Base-by-base conservation (phyloP, 2,797 vertebrate species). In the Iguana delicatissima region DNA sequence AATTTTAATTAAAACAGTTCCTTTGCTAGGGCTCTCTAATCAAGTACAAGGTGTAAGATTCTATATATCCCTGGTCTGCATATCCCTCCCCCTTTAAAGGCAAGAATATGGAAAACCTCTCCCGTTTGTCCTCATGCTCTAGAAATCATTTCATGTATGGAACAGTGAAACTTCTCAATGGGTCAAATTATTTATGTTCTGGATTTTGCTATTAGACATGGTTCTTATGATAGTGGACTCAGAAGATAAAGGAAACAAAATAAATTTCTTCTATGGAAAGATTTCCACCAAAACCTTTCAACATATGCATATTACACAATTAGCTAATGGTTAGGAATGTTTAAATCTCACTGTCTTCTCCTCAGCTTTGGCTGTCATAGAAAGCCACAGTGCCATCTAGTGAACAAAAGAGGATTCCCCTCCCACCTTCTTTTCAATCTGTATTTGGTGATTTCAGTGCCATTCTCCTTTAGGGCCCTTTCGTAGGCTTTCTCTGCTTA, bases 301-400 rank as follows among this genome's bases (percentile, higher is more conserved):
- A 24, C 14, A 38, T 79, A 87, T 32, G 35, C 59, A 57, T 42
- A 67, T 83, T 35, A 38, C 13, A 77, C n/a, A 79, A 57, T 46
- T 32, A 91, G 32, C 12, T 20, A 55, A 59, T 14, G 42, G 7
- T 84, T 42, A 57, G 2, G 59, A n/a, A 80, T 69, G 24, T 57
- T 69, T 80, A 82, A 86, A 35, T n/a, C 87, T 87, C 59, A 29
- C 26, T 35, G 18, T 2, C 35, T 46, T 38, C 32, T 38, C 18
- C 35, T n/a, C 86, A 89, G 38, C 29, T 85, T 64, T 87, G 69
- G 32, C 64, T 89, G 83, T 69, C 91, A n/a, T 7, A 29, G 90
- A 91, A 92, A 93, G 10, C 85, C 93, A 91, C 84, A 90, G 84
- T 91, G 93, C 94, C 93, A 96, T 92, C 91, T 95, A 96, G 87